A percentile compares a stretch with the other conserved stretches of the same genome.
Conservation (phyloP, 2,113 vertebrate species). For the Microcebus jonahi region DNA sequence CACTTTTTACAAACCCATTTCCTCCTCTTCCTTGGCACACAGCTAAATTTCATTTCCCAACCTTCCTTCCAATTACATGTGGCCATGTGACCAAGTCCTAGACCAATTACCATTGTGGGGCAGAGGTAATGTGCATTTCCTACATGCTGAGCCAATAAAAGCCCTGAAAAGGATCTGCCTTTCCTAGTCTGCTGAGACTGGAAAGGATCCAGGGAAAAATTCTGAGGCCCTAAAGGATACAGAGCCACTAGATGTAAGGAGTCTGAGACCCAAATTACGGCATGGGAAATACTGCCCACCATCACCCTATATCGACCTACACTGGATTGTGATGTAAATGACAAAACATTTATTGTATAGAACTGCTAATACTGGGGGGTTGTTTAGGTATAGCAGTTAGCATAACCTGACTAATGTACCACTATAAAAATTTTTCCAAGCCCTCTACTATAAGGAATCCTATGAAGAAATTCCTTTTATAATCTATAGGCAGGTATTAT, state of each 20-base stretch:
- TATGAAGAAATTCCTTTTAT: not conserved
- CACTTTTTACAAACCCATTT: constrained; percentile 1
- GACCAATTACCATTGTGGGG: not conserved
- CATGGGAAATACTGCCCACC: not conserved
- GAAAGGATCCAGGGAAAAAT: not conserved
- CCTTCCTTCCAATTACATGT: not conserved
- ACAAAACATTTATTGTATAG: not conserved
- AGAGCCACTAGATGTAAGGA: not conserved
- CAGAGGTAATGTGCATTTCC: not conserved
- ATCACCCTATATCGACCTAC: not conserved
- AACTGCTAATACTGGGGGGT: not conserved
- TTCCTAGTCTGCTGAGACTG: not conserved
- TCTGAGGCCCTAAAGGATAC: not conserved
- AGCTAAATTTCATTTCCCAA: constrained; percentile 19
- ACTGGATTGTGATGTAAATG: not conserved
- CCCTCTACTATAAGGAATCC: not conserved
- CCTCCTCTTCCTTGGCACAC: not conserved
- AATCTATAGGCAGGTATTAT: not conserved
- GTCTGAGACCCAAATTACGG: not conserved
- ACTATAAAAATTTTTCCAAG: not conserved
- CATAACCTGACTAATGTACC: not conserved
- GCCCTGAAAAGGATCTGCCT: not conserved
- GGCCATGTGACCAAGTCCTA: not conserved
- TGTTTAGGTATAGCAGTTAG: not conserved
- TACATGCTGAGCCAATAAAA: not conserved